These are phyloP conservation scores for Chrysemys picta DNA, from an alignment of 2,113 vertebrate species.

Conservation along the genomic window DNA sequence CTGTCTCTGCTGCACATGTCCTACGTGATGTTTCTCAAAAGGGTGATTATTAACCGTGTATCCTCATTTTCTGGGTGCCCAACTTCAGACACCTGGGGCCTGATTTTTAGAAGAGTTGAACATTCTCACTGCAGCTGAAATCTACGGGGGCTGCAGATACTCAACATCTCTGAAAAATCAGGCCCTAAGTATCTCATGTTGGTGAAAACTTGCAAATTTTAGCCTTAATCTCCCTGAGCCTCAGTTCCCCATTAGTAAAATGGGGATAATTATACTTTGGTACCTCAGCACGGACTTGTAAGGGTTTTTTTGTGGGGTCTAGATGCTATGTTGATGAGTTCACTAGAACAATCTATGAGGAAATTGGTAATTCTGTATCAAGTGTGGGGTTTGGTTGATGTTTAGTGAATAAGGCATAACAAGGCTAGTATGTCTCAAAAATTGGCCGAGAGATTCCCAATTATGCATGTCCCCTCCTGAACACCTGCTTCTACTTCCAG, in stretches of 20 bases:
- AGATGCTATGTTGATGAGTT: neutral
- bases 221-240: slow-evolving; percentile 3
- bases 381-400: neutral
- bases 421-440: neutral
- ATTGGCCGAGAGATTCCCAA: neutral
- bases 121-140: neutral
- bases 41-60: no score
- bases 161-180: neutral
- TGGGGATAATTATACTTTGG: neutral
- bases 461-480: neutral
- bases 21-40: neutral
- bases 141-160: neutral
- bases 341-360: neutral
- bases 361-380: neutral
- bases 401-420: neutral
- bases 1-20: neutral
- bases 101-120: neutral
- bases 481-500: neutral
- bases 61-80: neutral
- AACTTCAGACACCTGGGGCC: neutral
- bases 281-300: neutral
- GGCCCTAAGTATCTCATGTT: neutral
- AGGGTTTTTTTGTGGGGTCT: neutral
- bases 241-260: neutral
- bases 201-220: slow-evolving; percentile 11